These are phyloP conservation scores for Andrena camellia DNA, from an alignment of 2,888 invertebrate species.

Conservation along the genomic window DNA sequence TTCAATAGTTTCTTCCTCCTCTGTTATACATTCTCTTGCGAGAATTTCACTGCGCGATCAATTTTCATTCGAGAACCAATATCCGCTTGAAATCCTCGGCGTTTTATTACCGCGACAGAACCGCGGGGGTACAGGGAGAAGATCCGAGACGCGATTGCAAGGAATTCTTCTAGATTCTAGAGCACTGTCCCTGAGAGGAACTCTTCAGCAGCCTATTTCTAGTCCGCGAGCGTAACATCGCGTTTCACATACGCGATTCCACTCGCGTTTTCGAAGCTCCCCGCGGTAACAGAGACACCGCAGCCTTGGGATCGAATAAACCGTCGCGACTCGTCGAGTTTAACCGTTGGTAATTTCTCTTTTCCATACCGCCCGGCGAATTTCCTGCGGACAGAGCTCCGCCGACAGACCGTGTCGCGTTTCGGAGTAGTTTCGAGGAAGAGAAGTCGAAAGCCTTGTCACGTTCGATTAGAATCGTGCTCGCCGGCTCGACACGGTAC, in stretches of 20 bases:
- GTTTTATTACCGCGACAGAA: too few relatives aligned
- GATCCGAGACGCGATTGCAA: too few relatives aligned
- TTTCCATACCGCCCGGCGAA: conserved; percentile 14
- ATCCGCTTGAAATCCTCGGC: too few relatives aligned
- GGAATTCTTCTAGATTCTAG: neutral
- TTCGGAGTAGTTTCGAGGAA: neutral
- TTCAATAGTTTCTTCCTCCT: too few relatives aligned
- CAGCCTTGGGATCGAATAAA: conserved; percentile 49
- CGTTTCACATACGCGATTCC: conserved; percentile 37
- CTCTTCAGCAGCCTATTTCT: conserved; percentile 33
- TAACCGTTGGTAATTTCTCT: conserved; percentile 27
- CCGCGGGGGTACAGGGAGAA: too few relatives aligned
- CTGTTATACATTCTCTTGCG: too few relatives aligned
- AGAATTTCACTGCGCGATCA: too few relatives aligned
- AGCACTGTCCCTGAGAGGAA: neutral
- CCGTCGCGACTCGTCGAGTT: conserved; percentile 2
- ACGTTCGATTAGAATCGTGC: conserved; percentile 3
- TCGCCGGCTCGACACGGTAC: neutral
- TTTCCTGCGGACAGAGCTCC: too few relatives aligned
- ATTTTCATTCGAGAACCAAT: too few relatives aligned
- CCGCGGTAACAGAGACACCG: conserved; percentile 4
- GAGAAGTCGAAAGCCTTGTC: neutral
- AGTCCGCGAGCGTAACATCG: conserved; percentile 14
- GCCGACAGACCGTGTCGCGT: neutral
- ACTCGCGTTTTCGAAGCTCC: conserved; percentile 17